A percentile compares a stretch with the other conserved stretches of the same genome.
Conservation (phyloP, 1,140 invertebrate species). For the Rhysida immarginata region DNA sequence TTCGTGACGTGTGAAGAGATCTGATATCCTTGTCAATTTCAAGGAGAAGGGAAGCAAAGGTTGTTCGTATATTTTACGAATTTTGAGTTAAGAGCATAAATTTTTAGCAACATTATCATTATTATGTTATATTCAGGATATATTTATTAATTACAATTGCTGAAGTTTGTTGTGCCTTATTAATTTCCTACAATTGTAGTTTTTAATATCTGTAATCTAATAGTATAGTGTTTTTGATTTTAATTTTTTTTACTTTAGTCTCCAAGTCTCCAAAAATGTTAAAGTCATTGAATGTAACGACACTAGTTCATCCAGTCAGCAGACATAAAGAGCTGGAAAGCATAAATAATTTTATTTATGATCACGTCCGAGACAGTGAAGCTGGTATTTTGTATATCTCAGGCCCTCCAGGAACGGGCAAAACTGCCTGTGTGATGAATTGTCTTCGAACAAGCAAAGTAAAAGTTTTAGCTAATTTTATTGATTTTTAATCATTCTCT, state of each 20-base stretch:
- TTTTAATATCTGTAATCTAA: no score
- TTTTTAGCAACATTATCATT: no score
- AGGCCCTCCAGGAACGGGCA: constrained; percentile 90
- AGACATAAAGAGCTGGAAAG: constrained; percentile 57
- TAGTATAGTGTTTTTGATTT: no score
- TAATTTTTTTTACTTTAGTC: background rate
- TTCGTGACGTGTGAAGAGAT: no score
- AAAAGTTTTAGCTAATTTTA: background rate
- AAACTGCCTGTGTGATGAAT: constrained; percentile 69
- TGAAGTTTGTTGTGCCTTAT: no score
- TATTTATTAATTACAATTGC: no score
- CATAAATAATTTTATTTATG: constrained; percentile 49
- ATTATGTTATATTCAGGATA: no score
- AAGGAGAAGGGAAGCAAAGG: no score
- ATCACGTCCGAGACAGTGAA: constrained; percentile 44
- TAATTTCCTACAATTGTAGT: no score
- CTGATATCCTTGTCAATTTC: no score
- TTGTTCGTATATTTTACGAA: no score
- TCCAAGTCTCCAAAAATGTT: constrained; percentile 7
- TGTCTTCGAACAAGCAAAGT: constrained; percentile 26
- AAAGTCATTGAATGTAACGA: constrained; percentile 1
- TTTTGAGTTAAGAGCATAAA: no score
- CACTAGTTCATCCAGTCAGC: constrained; percentile 21
- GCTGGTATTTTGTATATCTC: constrained; percentile 82
- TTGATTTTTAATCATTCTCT: background rate